Conservation (phyloP, 2,797 vertebrate species). For the Podargus strigoides region DNA sequence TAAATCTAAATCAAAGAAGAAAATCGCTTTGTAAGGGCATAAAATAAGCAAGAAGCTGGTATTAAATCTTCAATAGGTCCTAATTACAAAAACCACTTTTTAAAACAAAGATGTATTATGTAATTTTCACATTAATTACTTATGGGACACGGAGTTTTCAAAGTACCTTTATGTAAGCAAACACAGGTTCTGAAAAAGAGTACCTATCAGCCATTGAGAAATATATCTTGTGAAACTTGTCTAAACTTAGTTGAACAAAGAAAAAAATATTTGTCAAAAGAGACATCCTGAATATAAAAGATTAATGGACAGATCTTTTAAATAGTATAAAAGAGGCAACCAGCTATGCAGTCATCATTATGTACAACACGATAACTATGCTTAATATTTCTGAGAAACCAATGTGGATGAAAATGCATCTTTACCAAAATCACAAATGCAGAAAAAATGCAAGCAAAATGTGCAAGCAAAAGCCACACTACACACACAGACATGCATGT, state of each 20-base stretch:
- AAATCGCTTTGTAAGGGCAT: neutral
- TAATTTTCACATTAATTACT: neutral
- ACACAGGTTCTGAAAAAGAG: neutral
- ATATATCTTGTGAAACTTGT: neutral
- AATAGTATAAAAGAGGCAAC: neutral
- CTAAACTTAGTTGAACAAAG: neutral
- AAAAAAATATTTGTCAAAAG: neutral
- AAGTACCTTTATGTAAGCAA: neutral
- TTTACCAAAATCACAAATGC: neutral
- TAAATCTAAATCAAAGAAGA: slow-evolving; percentile 11
- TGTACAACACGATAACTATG: neutral
- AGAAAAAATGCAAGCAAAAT: neutral
- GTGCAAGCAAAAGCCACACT: neutral
- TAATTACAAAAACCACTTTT: neutral
- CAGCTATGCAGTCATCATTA: neutral
- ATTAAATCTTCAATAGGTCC: neutral
- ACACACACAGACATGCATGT: no score
- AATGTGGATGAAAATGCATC: neutral
- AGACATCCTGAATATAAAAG: neutral
- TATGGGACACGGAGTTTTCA: neutral
- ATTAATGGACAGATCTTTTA: neutral
- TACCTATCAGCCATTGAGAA: neutral
- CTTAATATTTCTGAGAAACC: neutral
- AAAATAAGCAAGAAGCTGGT: neutral
- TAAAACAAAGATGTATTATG: neutral